Evolutionary conservation across 2,113 vertebrate genomes (phyloP), one percentile per base, ranked within the genome.

Genomic region (Macquaria ambigua): DNA sequence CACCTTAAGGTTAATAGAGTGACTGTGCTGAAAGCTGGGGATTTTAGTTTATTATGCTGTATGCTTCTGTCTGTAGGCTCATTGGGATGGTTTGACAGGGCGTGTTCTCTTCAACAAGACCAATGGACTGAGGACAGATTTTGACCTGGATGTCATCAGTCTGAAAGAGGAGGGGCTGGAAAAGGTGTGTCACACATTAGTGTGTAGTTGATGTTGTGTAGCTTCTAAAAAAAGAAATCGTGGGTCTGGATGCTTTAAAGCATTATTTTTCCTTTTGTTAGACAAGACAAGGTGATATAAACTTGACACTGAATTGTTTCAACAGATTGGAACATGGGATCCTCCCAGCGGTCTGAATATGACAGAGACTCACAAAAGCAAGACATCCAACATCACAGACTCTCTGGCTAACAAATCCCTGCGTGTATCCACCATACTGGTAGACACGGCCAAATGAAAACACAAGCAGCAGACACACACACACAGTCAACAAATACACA

Each of bases 111-210:
- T 99, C 93, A 99, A 99, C 89, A 99, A 97, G 96, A 97, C 96
- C 68, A 99, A 99, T 74, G 98, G 98, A 43, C 96, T 99, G 87
- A 96, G 98, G 86, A 99, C 98, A 68, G 98, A 99, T 94, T 99
- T 99, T 91, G 98, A 99, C 95, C 96, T 99, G 84, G 98, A 99
- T 91, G 98, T 99, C 82, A 98, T 99, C 92, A 99, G 98, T 89
- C 96, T 99, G 83, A 99, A 99, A 71, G 98, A 99, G 92, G 97
- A 99, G 82, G 98, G 98, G 62, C 96, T 99, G 89, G 98, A 99
- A 94, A 99, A 99, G 98, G 98, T 99, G 88, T 16, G 81, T 69
- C 52, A 56, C 25, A 53, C 28, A 4, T 62, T 12, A 20, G 18
- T 48, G 18, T 48, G 52, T 23, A 23, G 48, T 12, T 52, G 64